Conservation (phyloP, 2,888 invertebrate genomes). For the Helobdella robusta region DNA sequence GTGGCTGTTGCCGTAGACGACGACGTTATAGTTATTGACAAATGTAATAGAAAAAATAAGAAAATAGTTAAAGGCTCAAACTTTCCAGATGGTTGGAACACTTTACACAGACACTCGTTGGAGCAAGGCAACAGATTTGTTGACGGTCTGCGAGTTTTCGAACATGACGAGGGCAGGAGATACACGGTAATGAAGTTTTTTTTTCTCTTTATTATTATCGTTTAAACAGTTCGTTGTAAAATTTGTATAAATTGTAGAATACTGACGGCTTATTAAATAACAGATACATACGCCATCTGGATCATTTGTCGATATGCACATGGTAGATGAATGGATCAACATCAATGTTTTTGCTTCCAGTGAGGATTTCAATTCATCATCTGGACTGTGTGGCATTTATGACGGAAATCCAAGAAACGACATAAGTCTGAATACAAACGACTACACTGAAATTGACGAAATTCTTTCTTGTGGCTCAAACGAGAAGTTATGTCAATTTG, state of each 20-base stretch:
- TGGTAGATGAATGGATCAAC: slow-evolving; percentile 33
- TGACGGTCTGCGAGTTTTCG: slow-evolving; percentile 31
- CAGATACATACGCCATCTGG: slow-evolving; percentile 34
- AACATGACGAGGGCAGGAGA: slow-evolving; percentile 31
- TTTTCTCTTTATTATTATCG: background rate
- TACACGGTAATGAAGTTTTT: too few species aligned
- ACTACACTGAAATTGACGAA: too few species aligned
- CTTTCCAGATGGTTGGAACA: slow-evolving; percentile 33
- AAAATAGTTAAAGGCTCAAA: slow-evolving; percentile 30
- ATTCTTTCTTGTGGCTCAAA: too few species aligned
- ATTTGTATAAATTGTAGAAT: background rate
- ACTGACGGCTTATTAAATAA: background rate
- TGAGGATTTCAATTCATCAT: slow-evolving; percentile 34
- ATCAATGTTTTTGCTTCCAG: slow-evolving; percentile 34
- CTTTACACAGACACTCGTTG: slow-evolving; percentile 33
- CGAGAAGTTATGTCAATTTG: slow-evolving; percentile 36
- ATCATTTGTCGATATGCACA: slow-evolving; percentile 31
- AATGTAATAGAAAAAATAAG: slow-evolving; percentile 27
- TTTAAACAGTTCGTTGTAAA: background rate
- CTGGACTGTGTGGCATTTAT: slow-evolving; percentile 40
- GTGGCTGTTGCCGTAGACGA: slow-evolving; percentile 33
- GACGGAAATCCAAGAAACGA: slow-evolving; percentile 38
- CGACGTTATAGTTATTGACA: slow-evolving; percentile 35
- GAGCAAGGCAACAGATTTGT: slow-evolving; percentile 31
- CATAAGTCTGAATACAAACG: too few species aligned